Base-by-base conservation (phyloP, 2,888 invertebrate species). In the Mimumesa dahlbomi region DNA sequence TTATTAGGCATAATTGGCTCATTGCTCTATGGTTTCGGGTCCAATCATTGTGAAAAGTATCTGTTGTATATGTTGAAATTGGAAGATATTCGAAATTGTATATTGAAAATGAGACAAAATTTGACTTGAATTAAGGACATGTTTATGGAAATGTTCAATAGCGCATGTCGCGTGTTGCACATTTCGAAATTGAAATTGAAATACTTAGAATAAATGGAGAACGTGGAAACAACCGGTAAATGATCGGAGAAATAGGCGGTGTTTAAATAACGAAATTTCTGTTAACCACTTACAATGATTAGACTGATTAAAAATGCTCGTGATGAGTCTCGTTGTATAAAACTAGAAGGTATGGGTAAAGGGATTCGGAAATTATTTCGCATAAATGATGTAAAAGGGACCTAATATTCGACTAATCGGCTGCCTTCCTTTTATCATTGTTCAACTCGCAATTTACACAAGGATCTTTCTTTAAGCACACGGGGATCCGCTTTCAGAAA, bases 341-440 rank as follows among this genome's bases (percentile, higher is more conserved):
- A 2, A n/a, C 11, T 25, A 25, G 42, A 5, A 14, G 16, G 18
- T 16, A 16, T 22, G 18, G 14, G 14, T 13, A 19, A 1, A 1
- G n/a, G 34, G n/a, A 34, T n/a, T 7, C n/a, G 34, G 16, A 5
- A 16, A 40, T 16, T 40, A 16, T 5, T 18, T 54, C 31, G 59
- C 31, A 9, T 31, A 40, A 46, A 38, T 40, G 38, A 46, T 21
- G 21, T 18, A 45, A 59, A 59, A 31, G 62, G 63, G 69, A 73
- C 74, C 72, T 74, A 72, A 74, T 61, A 53, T 65, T 22, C 62
- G 57, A 66, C 62, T 54, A 63, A 73, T 66, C 50, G 67, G 65
- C 69, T 69, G 69, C 66, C 69, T 73, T 69, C 49, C 46, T 57
- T 63, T 66, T 34, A 56, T 54, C 52, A 46, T 56, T 22, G 19